Conservation (phyloP, 30 jellyfish, hydroid and myxozoan species). For the Mastigias papua region DNA sequence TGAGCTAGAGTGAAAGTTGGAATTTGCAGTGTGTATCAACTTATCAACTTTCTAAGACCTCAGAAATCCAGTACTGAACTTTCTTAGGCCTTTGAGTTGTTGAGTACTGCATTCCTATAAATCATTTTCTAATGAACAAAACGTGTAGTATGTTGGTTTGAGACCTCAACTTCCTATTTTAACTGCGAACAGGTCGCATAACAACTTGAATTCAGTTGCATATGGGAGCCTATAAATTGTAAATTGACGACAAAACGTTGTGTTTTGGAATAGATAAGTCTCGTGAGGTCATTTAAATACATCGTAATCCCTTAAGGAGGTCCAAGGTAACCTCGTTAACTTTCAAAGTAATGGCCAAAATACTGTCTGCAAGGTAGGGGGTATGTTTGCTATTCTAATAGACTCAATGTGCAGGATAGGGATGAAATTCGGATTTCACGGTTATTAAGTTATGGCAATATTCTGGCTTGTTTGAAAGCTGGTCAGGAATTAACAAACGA, state of each 20-base stretch:
- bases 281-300: constrained; percentile 25
- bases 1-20: no score
- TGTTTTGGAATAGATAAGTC: not conserved
- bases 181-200: not conserved
- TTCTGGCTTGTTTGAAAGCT: constrained; percentile 18
- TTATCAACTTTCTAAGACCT: no score
- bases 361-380: constrained; percentile 54
- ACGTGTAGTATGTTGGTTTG: no score
- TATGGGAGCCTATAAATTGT: not conserved
- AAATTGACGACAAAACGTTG: not conserved
- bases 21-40: no score
- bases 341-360: constrained; percentile 14
- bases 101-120: no score
- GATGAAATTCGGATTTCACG: constrained; percentile 61
- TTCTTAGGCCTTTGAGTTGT: no score
- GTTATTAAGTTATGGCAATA: not conserved
- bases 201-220: not conserved
- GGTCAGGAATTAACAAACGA: constrained; percentile 28
- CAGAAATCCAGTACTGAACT: no score
- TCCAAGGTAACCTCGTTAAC: constrained; percentile 58
- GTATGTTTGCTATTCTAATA: constrained; percentile 43
- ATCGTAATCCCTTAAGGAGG: constrained; percentile 45
- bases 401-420: constrained; percentile 46
- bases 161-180: not conserved
- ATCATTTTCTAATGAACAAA: no score